Evolutionary conservation across 1,140 invertebrate species (phyloP).

Genomic region (Nilaparvata lugens): DNA sequence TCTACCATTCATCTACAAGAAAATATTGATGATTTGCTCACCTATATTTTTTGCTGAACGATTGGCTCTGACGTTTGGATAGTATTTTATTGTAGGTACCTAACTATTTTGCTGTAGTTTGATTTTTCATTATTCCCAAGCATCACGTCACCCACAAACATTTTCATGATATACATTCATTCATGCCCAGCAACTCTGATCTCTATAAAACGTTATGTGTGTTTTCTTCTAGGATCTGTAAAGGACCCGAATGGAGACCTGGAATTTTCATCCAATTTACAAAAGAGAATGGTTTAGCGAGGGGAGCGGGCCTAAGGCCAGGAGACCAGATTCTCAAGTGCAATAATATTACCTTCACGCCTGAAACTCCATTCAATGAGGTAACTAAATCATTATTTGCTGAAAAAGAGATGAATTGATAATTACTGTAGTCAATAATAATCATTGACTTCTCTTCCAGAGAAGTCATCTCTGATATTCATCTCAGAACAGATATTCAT

Average conservation of each 20-base stretch:
- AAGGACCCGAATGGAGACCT: slow-evolving; percentile 73
- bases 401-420: no score
- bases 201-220: neutral
- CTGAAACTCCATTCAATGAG: slow-evolving; percentile 68
- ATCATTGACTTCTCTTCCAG: no score
- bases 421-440: no score
- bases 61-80: no score
- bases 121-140: no score
- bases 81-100: no score
- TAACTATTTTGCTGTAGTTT: no score
- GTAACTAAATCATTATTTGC: slow-evolving; percentile 36
- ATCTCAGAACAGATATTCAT: no score
- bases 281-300: slow-evolving; percentile 77
- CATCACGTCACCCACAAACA: neutral
- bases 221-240: slow-evolving; percentile 54
- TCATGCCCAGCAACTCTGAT: neutral
- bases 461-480: no score
- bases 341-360: slow-evolving; percentile 66
- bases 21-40: no score
- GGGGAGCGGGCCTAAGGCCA: slow-evolving; percentile 75
- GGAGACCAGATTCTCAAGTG: slow-evolving; percentile 89
- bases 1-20: no score
- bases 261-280: slow-evolving; percentile 87
- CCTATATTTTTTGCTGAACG: no score
- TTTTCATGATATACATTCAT: neutral